These are phyloP conservation scores for Pipistrellus nathusii DNA, from an alignment of 2,797 vertebrate genomes.

Conservation along the genomic window DNA sequence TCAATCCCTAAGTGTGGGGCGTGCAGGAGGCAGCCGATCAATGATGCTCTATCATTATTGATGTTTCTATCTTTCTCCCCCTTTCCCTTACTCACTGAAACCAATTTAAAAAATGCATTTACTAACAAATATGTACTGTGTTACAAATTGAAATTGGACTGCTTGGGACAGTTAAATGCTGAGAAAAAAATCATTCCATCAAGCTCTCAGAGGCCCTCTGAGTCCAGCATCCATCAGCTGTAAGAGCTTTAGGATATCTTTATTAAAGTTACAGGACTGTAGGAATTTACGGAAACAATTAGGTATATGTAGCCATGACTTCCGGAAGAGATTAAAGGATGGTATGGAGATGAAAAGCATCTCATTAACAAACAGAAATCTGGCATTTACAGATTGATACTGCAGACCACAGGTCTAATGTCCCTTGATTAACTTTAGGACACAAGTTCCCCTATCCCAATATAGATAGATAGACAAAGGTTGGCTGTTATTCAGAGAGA, in stretches of 20 bases:
- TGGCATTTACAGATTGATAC: background rate
- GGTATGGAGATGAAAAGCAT: background rate
- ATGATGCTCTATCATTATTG: too few relatives aligned
- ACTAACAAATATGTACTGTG: background rate
- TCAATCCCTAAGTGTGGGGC: too few relatives aligned
- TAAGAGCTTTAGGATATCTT: background rate
- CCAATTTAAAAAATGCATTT: too few relatives aligned
- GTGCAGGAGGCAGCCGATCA: too few relatives aligned
- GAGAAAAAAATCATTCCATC: background rate
- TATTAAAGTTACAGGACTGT: background rate
- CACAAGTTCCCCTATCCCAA: background rate
- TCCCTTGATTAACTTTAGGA: background rate
- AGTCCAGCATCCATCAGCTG: background rate
- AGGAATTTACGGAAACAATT: background rate
- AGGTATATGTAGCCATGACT: background rate
- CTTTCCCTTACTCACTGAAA: too few relatives aligned
- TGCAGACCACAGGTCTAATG: background rate
- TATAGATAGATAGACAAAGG: background rate
- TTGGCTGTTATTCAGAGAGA: background rate
- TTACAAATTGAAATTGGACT: slow-evolving; percentile 1
- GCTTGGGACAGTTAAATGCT: background rate
- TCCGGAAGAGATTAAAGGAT: background rate
- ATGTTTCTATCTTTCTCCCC: too few relatives aligned
- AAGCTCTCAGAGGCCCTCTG: background rate
- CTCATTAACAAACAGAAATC: background rate